Conservation (phyloP, 1,140 invertebrate genomes). For the Drosophila eugracilis region DNA sequence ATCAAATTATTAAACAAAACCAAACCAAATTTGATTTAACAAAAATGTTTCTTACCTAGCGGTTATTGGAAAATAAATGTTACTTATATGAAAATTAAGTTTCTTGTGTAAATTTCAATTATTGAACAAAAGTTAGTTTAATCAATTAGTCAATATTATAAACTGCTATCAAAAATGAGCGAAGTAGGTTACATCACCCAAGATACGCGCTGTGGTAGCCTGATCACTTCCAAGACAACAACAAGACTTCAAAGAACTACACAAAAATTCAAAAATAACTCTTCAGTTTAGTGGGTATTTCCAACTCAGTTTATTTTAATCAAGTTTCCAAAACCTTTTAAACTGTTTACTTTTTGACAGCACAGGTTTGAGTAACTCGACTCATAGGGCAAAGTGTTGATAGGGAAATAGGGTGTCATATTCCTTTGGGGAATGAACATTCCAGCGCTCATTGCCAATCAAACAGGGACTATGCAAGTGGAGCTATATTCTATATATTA, state of each 20-base stretch:
- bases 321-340: not conserved
- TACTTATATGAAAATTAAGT: too few species aligned
- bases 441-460: not conserved
- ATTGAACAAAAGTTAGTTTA: too few species aligned
- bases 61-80: too few species aligned
- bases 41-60: not conserved
- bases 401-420: conserved; percentile 1
- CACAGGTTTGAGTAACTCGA: not conserved
- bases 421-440: too few species aligned
- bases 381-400: conserved; percentile 21
- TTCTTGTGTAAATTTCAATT: too few species aligned
- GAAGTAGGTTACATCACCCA: too few species aligned
- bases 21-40: too few species aligned
- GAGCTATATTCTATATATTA: too few species aligned
- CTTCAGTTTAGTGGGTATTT: not conserved
- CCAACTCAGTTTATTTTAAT: not conserved
- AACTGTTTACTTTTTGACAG: not conserved
- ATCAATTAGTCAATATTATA: not conserved
- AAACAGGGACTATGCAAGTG: not conserved
- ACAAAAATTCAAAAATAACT: not conserved
- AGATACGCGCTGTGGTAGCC: not conserved
- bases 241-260: too few species aligned
- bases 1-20: not conserved
- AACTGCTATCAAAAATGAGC: too few species aligned
- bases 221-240: not conserved